Conservation (phyloP, 2,797 vertebrate species). For the Sebastes kiyomatsui region DNA sequence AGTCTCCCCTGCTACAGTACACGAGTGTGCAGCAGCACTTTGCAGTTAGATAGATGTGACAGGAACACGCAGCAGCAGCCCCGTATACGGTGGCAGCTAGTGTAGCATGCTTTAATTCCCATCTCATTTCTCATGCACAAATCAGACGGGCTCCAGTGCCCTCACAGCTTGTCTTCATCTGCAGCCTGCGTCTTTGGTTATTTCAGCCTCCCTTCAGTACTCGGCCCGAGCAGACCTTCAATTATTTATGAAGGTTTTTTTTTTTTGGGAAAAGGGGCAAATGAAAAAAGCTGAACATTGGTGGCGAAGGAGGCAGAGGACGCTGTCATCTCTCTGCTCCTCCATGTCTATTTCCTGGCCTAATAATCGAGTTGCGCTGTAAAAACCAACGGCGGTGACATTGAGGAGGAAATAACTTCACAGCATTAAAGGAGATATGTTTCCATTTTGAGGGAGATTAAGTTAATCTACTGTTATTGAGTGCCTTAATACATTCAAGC, state of each 20-base stretch:
- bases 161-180: conserved; percentile 52
- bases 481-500: conserved; percentile 58
- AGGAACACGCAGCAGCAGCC: conserved; percentile 40
- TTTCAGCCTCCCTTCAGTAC: conserved; percentile 32
- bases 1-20: not conserved
- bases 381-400: conserved; percentile 29
- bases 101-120: conserved; percentile 52
- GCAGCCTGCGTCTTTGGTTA: conserved; percentile 40
- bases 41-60: conserved; percentile 34
- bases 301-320: not conserved
- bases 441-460: conserved; percentile 70
- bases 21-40: conserved; percentile 17
- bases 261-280: not conserved
- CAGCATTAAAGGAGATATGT: conserved; percentile 62
- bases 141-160: conserved; percentile 58
- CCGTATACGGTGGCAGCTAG: conserved; percentile 15
- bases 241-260: conserved; percentile 54
- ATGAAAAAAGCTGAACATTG: not conserved
- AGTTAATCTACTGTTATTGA: conserved; percentile 72
- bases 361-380: conserved; percentile 34
- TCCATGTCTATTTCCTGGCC: not conserved
- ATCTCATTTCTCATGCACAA: conserved; percentile 58
- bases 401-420: conserved; percentile 57
- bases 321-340: not conserved
- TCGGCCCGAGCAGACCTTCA: conserved; percentile 40